A percentile compares a stretch with the other conserved stretches of the same genome.
These are phyloP conservation scores for Ceyx melanurus DNA, from an alignment of 2,113 vertebrate species.

Conservation along the genomic window DNA sequence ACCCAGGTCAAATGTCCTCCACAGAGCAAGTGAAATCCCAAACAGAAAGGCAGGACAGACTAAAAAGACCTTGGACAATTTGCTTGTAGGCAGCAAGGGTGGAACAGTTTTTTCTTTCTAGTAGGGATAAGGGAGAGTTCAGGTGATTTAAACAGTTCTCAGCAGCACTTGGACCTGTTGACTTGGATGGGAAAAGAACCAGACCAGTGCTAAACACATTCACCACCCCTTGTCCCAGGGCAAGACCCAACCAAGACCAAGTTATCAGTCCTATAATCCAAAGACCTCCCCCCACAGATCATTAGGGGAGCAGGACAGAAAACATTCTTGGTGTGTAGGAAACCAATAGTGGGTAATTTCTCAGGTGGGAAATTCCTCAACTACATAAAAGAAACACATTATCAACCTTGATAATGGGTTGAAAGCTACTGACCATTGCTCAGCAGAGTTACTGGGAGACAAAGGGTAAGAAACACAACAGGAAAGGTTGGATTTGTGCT, in stretches of 20 bases:
- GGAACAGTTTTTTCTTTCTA: not conserved
- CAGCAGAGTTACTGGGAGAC: not conserved
- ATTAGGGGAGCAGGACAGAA: not conserved
- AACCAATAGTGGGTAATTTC: not conserved
- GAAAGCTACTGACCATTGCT: not conserved
- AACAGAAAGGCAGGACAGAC: not conserved
- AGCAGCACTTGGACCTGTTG: not conserved
- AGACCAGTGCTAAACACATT: not conserved
- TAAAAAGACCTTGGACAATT: not conserved
- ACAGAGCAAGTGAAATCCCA: not conserved
- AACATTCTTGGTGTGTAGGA: not conserved
- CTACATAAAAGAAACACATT: not conserved
- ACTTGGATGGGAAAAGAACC: not conserved
- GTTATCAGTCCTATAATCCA: not conserved
- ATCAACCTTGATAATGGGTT: not conserved
- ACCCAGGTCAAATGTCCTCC: not conserved
- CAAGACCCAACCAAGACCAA: not conserved
- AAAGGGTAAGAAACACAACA: not conserved
- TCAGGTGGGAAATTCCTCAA: not conserved
- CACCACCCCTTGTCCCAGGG: not conserved
- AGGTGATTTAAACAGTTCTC: not conserved
- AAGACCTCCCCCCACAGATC: rapidly evolving
- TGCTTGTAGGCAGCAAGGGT: rapidly evolving
- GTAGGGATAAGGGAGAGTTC: not conserved
- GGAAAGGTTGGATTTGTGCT: not conserved